phyloP scores from a whole-genome alignment of 2,888 invertebrate genomes.

The Drosophila mercatorum region DNA sequence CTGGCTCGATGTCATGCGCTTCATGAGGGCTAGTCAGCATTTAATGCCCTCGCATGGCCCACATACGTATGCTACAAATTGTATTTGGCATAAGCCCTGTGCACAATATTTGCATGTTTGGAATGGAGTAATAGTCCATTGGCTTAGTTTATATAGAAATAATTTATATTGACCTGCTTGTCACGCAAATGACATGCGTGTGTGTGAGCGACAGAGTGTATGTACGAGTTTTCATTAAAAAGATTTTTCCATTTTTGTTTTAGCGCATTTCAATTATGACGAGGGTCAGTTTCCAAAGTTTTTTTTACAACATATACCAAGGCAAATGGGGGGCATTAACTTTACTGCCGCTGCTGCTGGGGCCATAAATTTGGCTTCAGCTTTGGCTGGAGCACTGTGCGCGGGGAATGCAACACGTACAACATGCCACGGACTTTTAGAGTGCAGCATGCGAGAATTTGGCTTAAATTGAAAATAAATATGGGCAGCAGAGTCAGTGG shows the following conservation, averaged over 20 bases:
- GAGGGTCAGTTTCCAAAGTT: slow-evolving; percentile 60
- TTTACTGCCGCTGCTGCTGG: slow-evolving; percentile 53
- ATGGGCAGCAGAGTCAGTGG: slow-evolving; percentile 28
- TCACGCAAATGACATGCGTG: slow-evolving; percentile 29
- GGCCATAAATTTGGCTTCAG: slow-evolving; percentile 60
- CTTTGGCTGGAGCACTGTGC: slow-evolving; percentile 24
- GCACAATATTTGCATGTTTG: slow-evolving; percentile 31
- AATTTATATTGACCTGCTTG: slow-evolving; percentile 37
- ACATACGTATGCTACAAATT: slow-evolving; percentile 17
- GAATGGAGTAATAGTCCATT: slow-evolving; percentile 20
- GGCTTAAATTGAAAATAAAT: slow-evolving; percentile 70
- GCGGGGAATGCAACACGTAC: slow-evolving; percentile 55
- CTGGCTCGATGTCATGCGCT: neutral
- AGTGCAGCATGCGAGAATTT: slow-evolving; percentile 53
- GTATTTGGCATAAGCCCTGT: slow-evolving; percentile 13
- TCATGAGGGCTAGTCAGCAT: neutral
- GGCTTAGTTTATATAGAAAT: slow-evolving; percentile 34
- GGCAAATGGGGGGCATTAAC: slow-evolving; percentile 49
- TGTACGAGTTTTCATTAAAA: slow-evolving; percentile 35
- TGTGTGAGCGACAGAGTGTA: neutral
- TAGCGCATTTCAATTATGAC: slow-evolving; percentile 68
- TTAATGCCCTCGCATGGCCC: neutral
- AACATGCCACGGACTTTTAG: slow-evolving; percentile 15
- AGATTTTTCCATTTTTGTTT: slow-evolving; percentile 55
- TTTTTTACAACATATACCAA: slow-evolving; percentile 36